Conservation (phyloP, 2,888 invertebrate genomes). For the Piscicola geometra region DNA sequence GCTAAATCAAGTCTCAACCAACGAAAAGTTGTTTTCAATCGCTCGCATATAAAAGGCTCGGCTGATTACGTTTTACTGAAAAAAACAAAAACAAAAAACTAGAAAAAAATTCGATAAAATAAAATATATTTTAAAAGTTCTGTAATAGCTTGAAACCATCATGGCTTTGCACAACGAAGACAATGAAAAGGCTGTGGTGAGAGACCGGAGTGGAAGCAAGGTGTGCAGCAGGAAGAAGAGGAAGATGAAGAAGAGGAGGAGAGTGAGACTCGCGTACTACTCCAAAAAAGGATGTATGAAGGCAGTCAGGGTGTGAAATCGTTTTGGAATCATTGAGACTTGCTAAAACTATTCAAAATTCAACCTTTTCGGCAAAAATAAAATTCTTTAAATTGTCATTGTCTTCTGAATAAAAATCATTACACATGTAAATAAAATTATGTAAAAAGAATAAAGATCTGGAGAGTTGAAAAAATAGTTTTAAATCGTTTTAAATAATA, state of each 20-base stretch:
- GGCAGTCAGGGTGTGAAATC: slow-evolving; percentile 5
- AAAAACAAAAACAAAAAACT: not conserved
- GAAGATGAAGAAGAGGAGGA: slow-evolving; percentile 24
- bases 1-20: too few species aligned
- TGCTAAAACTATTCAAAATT: too few species aligned
- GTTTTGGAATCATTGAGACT: too few species aligned
- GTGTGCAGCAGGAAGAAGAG: slow-evolving; percentile 8
- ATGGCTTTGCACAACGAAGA: not conserved
- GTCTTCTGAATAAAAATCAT: too few species aligned
- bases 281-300: not conserved
- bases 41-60: slow-evolving; percentile 1
- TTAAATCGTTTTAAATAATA: too few species aligned
- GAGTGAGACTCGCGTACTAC: slow-evolving; percentile 31
- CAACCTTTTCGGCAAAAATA: too few species aligned
- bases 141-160: too few species aligned
- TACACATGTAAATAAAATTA: too few species aligned
- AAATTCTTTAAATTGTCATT: too few species aligned
- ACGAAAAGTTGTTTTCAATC: too few species aligned
- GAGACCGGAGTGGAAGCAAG: slow-evolving; percentile 5
- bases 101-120: slow-evolving; percentile 3
- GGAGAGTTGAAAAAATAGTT: too few species aligned
- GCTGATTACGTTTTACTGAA: not conserved
- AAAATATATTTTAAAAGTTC: not conserved
- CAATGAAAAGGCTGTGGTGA: not conserved
- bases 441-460: too few species aligned